Base-by-base conservation (phyloP, 2,113 vertebrate species). In the Helogale parvula region DNA sequence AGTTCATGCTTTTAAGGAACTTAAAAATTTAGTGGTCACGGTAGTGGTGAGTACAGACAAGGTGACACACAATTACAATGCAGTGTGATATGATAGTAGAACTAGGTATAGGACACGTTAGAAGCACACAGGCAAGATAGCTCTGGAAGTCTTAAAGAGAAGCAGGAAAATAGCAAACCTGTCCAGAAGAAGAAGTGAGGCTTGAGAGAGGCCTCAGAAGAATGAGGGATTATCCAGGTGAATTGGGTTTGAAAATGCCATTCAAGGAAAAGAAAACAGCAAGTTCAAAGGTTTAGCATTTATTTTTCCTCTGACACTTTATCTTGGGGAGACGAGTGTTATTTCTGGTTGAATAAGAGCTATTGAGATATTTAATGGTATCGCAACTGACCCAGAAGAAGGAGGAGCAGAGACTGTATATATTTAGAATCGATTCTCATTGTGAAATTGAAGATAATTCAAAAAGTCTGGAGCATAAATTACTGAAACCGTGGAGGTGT, bases 261-360 rank as follows among this genome's bases (percentile, higher is more conserved):
- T 65, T 92, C 27, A 31, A 90, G 27, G 14, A 65, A 77, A 68
- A 72, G 25, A 88, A 91, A 90, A 57, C 4, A 86, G 54, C 45
- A 63, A 16, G 54, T 45, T 72, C 79, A 57, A 87, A 93, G 79
- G 19, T 38, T 52, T 71, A 21, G 21, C 11, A n/a, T 87, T 54
- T 65, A 84, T 68, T 92, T 93, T 81, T 1, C 54, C 19, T 81
- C 47, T 94, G 90, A 50, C 33, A 38, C 19, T 90, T 83, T 76
- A 57, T 95, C 91, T 94, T 65, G 63, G 63, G 41, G 52, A 97
- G 80, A 74, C 84, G 17, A 81, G 33, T 74, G 35, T 84, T 89
- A 72, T 66, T 92, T 97, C 80, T 98, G 41, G 74, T 50, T 25
- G 31, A 93, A 54, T 65, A 69, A 12, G 38, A 84, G 45, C 84